Base-by-base conservation (phyloP, 2,888 invertebrate genomes). In the Schizaphis graminum region DNA sequence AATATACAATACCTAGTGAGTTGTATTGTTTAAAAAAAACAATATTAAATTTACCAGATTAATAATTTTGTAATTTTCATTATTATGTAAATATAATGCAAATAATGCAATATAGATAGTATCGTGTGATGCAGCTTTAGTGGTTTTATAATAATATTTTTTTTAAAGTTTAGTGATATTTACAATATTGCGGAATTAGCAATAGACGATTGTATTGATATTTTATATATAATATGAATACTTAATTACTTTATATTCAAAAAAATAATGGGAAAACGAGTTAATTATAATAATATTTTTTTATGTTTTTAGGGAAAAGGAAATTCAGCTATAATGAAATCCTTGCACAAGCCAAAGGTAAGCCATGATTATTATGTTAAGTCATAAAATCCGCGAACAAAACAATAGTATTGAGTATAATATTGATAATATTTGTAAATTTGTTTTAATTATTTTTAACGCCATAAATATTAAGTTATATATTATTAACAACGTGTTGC, bases 271-370 rank as follows among this genome's bases (percentile, higher is more conserved):
- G 13, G 11, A n/a, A 1, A 49, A 77, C 26, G 10, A 87, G 47
- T 49, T 88, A 53, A 92, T 87, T 87, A 49, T 53, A 67, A 67
- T 92, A 41, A 53, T 49, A 44, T 86, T 44, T 85, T 91, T 94
- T 49, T 91, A 21, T 94, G 85, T 67, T 94, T 94, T 91, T 86
- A 94, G 94, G 61, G 90, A 67, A 94, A 94, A 94, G 94, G 94
- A 53, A 94, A 94, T 90, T 35, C 94, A 10, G 86, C 47, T 11
- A 35, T 94, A 21, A 90, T 94, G 85, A 94, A 94, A 94, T 86
- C 94, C 61, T 94, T 94, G 90, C 94, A 94, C 90, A 94, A 94
- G 86, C 94, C 94, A 94, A 94, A 94, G 94, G 94, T 94, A 94
- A 94, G 94, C 94, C 61, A 94, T 28, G 93, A 93, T 89, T 89